phyloP scores from a whole-genome alignment of 2,888 invertebrate genomes.

The Patella ulyssiponensis region DNA sequence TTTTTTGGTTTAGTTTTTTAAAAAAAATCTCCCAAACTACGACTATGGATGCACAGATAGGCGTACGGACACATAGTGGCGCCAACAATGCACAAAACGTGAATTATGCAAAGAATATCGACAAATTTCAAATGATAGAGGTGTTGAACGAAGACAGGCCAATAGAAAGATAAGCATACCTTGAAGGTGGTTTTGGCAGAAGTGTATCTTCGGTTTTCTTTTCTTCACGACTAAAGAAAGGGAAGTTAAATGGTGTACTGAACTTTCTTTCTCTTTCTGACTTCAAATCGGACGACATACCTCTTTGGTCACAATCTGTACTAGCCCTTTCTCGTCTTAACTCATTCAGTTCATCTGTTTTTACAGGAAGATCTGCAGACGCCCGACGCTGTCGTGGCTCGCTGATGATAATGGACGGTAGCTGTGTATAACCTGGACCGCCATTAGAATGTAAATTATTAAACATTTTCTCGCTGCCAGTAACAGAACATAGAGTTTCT shows the following conservation, averaged over 20 bases:
- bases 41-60: background rate
- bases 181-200: conserved; percentile 12
- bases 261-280: conserved; percentile 32
- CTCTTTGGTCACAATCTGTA: conserved; percentile 32
- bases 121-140: background rate
- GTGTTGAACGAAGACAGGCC: background rate
- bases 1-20: too few species aligned
- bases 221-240: conserved; percentile 16
- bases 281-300: conserved; percentile 18
- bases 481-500: background rate
- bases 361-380: conserved; percentile 18
- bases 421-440: conserved; percentile 10
- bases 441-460: conserved; percentile 15
- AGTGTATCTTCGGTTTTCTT: background rate
- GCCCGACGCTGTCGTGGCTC: conserved; percentile 17
- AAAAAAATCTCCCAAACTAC: background rate
- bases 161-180: background rate
- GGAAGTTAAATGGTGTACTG: conserved; percentile 33
- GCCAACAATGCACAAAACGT: conserved; percentile 1
- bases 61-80: background rate
- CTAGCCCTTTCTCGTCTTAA: conserved; percentile 26
- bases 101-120: conserved; percentile 1
- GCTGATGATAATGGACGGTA: conserved; percentile 14
- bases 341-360: background rate
- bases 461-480: background rate